Conservation (phyloP, 2,888 invertebrate species). For the Acanthosepion lycidas region DNA sequence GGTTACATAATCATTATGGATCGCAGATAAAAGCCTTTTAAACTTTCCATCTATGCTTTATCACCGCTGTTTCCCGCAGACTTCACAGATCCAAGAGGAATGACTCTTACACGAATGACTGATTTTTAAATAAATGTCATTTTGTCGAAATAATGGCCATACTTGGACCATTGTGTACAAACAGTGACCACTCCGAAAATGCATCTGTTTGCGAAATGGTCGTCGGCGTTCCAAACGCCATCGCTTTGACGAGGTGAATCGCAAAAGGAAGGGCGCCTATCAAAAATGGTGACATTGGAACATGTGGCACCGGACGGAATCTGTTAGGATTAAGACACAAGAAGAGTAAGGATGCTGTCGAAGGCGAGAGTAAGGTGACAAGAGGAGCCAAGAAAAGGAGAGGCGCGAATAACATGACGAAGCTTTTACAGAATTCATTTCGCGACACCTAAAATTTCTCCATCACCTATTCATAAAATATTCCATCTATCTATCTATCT, state of each 20-base stretch:
- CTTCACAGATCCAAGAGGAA: not conserved
- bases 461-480: not conserved
- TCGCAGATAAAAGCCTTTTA: not conserved
- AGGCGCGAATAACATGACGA: not conserved
- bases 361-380: not conserved
- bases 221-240: not conserved
- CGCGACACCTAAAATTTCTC: not conserved
- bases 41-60: not conserved
- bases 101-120: not conserved
- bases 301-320: not conserved
- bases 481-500: too few relatives aligned
- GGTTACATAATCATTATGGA: not conserved
- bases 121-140: conserved; percentile 1
- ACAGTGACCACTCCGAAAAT: not conserved
- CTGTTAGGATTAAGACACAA: conserved; percentile 6
- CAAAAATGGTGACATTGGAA: not conserved
- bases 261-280: not conserved
- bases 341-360: not conserved
- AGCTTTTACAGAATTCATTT: not conserved
- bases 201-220: conserved; percentile 5
- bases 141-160: not conserved
- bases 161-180: not conserved
- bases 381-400: not conserved
- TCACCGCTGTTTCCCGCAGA: not conserved
- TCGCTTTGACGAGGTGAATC: not conserved